Percentiles rank a stretch among this genome's conserved stretches.
phyloP scores from a whole-genome alignment of 2,797 vertebrate genomes.

The Esox lucius region DNA sequence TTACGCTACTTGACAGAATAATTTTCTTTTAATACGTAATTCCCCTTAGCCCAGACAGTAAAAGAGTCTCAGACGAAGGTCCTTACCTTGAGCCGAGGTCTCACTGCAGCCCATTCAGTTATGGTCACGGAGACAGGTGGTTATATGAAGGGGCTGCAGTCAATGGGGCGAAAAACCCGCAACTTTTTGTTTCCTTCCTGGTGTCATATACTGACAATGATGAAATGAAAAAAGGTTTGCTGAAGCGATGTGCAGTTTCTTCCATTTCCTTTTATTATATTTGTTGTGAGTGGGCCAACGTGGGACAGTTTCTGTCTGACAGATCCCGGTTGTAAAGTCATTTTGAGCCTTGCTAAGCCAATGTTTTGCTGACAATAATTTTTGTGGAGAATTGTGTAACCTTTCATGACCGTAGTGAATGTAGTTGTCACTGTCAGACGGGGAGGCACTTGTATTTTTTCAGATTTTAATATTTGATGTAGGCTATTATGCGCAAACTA shows the following conservation, averaged over 20 bases:
- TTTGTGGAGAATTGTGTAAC: too few relatives aligned
- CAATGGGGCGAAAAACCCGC: not conserved
- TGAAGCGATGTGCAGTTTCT: not conserved
- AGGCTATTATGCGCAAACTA: too few relatives aligned
- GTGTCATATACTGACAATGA: conserved; percentile 13
- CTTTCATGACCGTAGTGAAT: too few relatives aligned
- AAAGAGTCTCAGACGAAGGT: conserved; percentile 11
- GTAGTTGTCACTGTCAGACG: too few relatives aligned
- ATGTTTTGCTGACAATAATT: too few relatives aligned
- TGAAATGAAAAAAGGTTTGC: not conserved
- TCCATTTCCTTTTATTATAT: not conserved
- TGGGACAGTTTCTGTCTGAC: too few relatives aligned
- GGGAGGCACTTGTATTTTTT: too few relatives aligned
- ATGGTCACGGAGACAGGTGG: conserved; percentile 36
- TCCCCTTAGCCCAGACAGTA: not conserved
- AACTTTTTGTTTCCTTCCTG: conserved; percentile 34
- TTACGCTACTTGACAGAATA: too few relatives aligned
- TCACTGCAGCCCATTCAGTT: not conserved
- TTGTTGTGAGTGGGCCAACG: not conserved
- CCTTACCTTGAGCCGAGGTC: conserved; percentile 39
- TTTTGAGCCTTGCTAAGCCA: too few relatives aligned
- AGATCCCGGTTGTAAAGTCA: too few relatives aligned
- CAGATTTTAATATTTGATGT: too few relatives aligned
- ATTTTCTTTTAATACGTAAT: not conserved
- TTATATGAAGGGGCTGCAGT: conserved; percentile 9